phyloP scores from a whole-genome alignment of 2,888 invertebrate genomes.

The Heliconius hortense region DNA sequence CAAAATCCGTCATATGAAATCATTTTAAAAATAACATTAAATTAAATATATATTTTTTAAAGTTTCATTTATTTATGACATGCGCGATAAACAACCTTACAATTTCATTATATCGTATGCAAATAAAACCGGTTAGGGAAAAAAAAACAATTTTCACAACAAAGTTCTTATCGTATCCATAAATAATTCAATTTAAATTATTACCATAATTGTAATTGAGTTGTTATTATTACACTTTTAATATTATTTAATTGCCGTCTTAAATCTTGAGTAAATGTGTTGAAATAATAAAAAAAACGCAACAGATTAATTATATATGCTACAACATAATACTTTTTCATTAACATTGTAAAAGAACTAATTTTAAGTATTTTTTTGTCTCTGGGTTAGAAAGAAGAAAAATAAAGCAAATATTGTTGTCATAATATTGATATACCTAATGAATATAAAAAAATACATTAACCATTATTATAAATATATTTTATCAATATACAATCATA shows the following conservation, averaged over 20 bases:
- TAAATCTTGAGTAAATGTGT: conserved; percentile 23
- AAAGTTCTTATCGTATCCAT: conserved; percentile 25
- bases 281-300: conserved; percentile 13
- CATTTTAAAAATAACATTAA: background rate
- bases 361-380: too few species aligned
- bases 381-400: too few species aligned
- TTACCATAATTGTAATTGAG: conserved; percentile 36
- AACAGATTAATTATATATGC: conserved; percentile 8
- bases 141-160: conserved; percentile 16
- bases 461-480: too few species aligned
- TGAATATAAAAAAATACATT: too few species aligned
- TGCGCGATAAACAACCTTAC: background rate
- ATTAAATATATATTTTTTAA: background rate
- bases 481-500: too few species aligned
- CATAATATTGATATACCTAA: too few species aligned
- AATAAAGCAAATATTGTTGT: too few species aligned
- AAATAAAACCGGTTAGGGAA: conserved; percentile 19
- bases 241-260: conserved; percentile 23
- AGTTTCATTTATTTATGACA: background rate
- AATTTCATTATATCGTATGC: conserved; percentile 19
- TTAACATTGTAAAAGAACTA: too few species aligned
- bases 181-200: conserved; percentile 26
- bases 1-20: background rate
- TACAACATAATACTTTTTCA: background rate
- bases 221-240: conserved; percentile 32